phyloP scores from a whole-genome alignment of 53 echinoderm and acorn worm species.

The Pentamera pediparva region DNA sequence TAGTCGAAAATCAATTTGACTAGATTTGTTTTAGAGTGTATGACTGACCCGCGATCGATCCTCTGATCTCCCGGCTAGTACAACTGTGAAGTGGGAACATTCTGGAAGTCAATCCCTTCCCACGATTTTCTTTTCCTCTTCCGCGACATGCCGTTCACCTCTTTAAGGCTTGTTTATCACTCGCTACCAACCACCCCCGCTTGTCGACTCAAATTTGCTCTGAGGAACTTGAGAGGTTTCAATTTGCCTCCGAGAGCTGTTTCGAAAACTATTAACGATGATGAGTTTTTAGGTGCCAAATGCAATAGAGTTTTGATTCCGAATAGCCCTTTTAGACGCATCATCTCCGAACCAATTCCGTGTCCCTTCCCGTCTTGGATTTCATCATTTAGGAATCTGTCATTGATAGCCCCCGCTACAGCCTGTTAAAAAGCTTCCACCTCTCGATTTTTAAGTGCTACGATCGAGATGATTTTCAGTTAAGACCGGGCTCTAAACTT shows the following conservation, averaged over 20 bases:
- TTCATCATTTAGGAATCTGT: constrained; percentile 35
- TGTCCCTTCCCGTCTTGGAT: not conserved
- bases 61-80: no score
- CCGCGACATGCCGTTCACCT: no score
- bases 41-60: no score
- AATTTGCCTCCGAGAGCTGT: constrained; percentile 24
- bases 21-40: no score
- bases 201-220: constrained; percentile 13
- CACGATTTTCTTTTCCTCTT: no score
- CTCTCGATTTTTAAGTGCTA: constrained; percentile 22
- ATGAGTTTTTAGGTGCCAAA: constrained; percentile 34
- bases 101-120: no score
- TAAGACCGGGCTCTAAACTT: constrained; percentile 25
- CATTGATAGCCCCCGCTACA: constrained; percentile 15
- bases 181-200: not conserved
- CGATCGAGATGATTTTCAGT: constrained; percentile 24
- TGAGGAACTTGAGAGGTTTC: constrained; percentile 17
- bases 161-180: no score
- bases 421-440: constrained; percentile 10
- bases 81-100: not conserved
- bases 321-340: not conserved
- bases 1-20: no score
- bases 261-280: constrained; percentile 35
- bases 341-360: constrained; percentile 15
- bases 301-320: constrained; percentile 23